Percentiles rank a stretch among this genome's conserved stretches.
phyloP scores from a whole-genome alignment of 2,888 invertebrate species.

The Megalurothrips usitatus region DNA sequence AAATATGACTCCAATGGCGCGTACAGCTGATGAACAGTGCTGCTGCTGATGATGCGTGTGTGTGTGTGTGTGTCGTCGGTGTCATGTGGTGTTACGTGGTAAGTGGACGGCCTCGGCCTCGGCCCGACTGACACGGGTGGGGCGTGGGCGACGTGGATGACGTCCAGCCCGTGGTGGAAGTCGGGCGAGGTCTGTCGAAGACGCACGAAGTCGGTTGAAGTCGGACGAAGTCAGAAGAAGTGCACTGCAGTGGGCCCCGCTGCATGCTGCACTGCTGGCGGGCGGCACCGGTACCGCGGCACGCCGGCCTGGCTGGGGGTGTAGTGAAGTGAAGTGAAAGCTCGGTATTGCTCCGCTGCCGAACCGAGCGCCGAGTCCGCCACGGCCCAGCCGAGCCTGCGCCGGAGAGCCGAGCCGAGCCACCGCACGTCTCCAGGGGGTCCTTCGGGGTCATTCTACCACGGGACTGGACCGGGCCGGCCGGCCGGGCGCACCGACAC shows the following conservation, averaged over 20 bases:
- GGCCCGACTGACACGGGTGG: too few relatives aligned
- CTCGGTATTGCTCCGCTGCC: background rate
- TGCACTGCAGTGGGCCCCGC: background rate
- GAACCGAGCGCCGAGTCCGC: background rate
- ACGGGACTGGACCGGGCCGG: background rate
- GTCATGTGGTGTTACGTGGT: too few relatives aligned
- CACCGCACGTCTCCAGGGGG: background rate
- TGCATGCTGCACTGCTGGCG: background rate
- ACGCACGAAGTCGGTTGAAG: background rate
- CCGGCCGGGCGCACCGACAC: background rate
- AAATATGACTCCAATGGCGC: background rate
- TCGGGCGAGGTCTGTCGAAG: background rate
- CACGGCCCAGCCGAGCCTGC: background rate
- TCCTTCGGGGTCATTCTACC: background rate
- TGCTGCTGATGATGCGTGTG: background rate
- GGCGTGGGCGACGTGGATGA: background rate
- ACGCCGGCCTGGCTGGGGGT: background rate
- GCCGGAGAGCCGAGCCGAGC: background rate
- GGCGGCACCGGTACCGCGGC: background rate
- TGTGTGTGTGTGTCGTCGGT: background rate
- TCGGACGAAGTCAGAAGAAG: background rate
- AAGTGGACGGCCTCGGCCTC: too few relatives aligned
- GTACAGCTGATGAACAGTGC: background rate
- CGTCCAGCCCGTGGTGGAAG: background rate
- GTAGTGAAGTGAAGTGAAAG: slow-evolving; percentile 3